These are phyloP conservation scores for Volucella zonaria DNA, from an alignment of 2,888 invertebrate species.

Conservation along the genomic window DNA sequence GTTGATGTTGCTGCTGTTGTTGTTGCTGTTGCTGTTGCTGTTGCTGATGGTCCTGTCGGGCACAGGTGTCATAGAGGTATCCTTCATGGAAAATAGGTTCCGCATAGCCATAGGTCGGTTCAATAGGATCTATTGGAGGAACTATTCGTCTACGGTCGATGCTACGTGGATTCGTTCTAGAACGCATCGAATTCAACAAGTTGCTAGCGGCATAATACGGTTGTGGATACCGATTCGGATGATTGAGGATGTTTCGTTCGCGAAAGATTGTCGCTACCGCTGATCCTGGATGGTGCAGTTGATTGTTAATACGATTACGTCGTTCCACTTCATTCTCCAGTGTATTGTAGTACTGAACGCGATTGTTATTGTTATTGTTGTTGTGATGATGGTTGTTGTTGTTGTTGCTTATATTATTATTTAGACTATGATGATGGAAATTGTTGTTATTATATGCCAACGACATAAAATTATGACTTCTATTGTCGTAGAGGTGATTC, in stretches of 20 bases:
- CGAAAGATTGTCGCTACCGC: conserved; percentile 81
- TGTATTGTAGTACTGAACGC: conserved; percentile 79
- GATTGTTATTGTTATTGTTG: conserved; percentile 69
- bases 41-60: conserved; percentile 70
- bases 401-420: conserved; percentile 70
- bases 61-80: conserved; percentile 87
- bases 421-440: conserved; percentile 76
- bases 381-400: conserved; percentile 75
- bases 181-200: conserved; percentile 77
- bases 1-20: conserved; percentile 44
- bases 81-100: conserved; percentile 91
- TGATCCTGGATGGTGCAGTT: conserved; percentile 77
- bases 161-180: conserved; percentile 80
- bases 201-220: conserved; percentile 79
- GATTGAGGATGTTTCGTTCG: conserved; percentile 78
- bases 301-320: conserved; percentile 81
- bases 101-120: conserved; percentile 83
- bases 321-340: conserved; percentile 81
- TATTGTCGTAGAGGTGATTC: conserved; percentile 78
- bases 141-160: conserved; percentile 80
- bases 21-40: conserved; percentile 40
- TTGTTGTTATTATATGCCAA: conserved; percentile 77
- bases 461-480: conserved; percentile 80
- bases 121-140: conserved; percentile 76
- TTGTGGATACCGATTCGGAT: conserved; percentile 78